phyloP scores from a whole-genome alignment of 1,140 invertebrate species.

The Drosophila parabipectinata region DNA sequence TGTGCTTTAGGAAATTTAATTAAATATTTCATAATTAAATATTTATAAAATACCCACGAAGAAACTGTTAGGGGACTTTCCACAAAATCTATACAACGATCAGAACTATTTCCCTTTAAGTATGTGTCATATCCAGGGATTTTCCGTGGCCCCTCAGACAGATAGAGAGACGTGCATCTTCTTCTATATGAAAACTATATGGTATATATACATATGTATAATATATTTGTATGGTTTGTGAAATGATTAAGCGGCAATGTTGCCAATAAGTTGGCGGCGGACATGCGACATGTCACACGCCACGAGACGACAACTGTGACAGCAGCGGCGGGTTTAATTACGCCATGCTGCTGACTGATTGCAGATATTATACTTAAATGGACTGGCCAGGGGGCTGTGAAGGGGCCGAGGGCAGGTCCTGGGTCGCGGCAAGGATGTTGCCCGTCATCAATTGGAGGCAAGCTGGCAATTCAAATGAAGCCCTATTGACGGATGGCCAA shows the following conservation, averaged over 20 bases:
- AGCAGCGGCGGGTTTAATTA: constrained; percentile 67
- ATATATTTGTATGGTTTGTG: constrained; percentile 1
- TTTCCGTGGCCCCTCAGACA: constrained; percentile 24
- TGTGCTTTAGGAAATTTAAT: neutral
- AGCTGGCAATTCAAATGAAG: constrained; percentile 80
- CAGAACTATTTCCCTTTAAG: constrained; percentile 6
- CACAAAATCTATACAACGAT: neutral
- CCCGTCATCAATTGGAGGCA: constrained; percentile 73
- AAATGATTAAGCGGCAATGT: constrained; percentile 47
- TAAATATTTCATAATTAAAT: neutral
- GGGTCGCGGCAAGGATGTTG: constrained; percentile 23
- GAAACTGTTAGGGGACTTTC: neutral
- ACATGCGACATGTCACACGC: constrained; percentile 30
- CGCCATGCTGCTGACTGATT: constrained; percentile 76
- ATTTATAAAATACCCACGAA: neutral
- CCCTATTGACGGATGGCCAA: constrained; percentile 75
- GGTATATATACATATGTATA: neutral
- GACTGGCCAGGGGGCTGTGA: constrained; percentile 1
- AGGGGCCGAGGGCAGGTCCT: constrained; percentile 12
- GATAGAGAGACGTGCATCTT: constrained; percentile 14
- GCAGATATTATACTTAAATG: constrained; percentile 28
- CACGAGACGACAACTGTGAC: constrained; percentile 45
- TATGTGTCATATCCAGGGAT: constrained; percentile 37
- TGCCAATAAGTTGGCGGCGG: constrained; percentile 32
- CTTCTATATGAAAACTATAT: constrained; percentile 4